Evolutionary conservation across 2,888 invertebrate genomes (phyloP).

Genomic region (Ctenicera cuprea): DNA sequence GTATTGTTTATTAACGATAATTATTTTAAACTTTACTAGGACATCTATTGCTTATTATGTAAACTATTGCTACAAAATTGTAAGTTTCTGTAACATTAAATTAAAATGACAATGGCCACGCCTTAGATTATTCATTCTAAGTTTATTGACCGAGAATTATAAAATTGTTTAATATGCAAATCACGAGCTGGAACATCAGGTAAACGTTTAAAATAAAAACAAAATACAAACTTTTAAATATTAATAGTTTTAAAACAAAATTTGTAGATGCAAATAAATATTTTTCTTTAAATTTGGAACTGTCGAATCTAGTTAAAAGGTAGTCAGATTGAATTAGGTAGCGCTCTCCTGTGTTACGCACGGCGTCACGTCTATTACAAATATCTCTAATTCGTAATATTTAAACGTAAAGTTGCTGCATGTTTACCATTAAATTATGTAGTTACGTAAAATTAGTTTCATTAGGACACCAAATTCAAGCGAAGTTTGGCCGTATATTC

Average conservation of each 20-base stretch:
- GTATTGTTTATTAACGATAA: no score
- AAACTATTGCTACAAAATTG: no score
- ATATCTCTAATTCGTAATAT: conserved; percentile 24
- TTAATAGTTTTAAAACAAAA: no score
- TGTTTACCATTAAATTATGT: background rate
- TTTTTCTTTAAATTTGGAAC: no score
- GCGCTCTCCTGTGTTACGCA: conserved; percentile 67
- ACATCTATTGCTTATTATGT: no score
- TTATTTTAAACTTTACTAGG: no score
- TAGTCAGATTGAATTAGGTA: conserved; percentile 38
- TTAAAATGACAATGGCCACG: conserved; percentile 57
- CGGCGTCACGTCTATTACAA: conserved; percentile 54
- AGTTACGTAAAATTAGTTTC: background rate
- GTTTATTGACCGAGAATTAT: conserved; percentile 12
- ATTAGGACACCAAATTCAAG: background rate
- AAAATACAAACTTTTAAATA: no score
- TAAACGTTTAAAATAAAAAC: background rate
- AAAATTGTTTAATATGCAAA: no score
- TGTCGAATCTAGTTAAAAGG: no score
- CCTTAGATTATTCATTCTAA: conserved; percentile 42
- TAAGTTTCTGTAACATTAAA: no score
- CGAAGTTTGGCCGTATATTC: conserved; percentile 3
- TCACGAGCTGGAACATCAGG: no score
- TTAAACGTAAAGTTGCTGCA: background rate
- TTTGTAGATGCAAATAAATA: no score